Conservation (phyloP, 2,888 invertebrate genomes). For the Aethes cnicana region DNA sequence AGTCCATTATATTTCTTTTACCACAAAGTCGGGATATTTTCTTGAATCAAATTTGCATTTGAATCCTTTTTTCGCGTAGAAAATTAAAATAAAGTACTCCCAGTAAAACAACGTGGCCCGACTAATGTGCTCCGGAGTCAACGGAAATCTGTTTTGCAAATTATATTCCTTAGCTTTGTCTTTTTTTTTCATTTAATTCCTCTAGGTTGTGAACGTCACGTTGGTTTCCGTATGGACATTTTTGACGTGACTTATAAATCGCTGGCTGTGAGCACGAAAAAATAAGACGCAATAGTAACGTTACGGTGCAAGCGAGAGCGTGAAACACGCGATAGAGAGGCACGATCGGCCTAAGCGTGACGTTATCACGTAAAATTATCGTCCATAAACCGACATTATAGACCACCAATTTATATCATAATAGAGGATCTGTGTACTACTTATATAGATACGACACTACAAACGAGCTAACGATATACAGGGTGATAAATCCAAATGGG, state of each 20-base stretch:
- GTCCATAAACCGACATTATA: too few relatives aligned
- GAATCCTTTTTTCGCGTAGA: conserved; percentile 38
- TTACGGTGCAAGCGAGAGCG: too few relatives aligned
- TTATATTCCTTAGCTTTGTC: conserved; percentile 44
- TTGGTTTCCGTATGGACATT: conserved; percentile 29
- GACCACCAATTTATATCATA: too few relatives aligned
- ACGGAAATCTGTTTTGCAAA: conserved; percentile 57
- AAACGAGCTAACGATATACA: too few relatives aligned
- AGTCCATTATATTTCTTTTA: conserved; percentile 7
- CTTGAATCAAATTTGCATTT: conserved; percentile 38
- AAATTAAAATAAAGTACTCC: conserved; percentile 46
- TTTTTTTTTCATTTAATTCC: conserved; percentile 35
- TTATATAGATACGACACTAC: too few relatives aligned
- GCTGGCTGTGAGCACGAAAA: too few relatives aligned
- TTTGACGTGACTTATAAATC: conserved; percentile 25
- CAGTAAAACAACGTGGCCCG: conserved; percentile 44
- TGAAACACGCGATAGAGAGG: too few relatives aligned
- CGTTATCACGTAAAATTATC: too few relatives aligned
- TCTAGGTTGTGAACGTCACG: conserved; percentile 36
- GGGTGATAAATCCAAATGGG: too few relatives aligned
- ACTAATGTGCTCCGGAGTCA: conserved; percentile 48
- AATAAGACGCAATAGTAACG: too few relatives aligned
- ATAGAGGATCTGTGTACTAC: too few relatives aligned
- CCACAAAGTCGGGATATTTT: conserved; percentile 5
- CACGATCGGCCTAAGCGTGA: too few relatives aligned